phyloP scores from a whole-genome alignment of 2,113 vertebrate species.

The Mixornis gularis region DNA sequence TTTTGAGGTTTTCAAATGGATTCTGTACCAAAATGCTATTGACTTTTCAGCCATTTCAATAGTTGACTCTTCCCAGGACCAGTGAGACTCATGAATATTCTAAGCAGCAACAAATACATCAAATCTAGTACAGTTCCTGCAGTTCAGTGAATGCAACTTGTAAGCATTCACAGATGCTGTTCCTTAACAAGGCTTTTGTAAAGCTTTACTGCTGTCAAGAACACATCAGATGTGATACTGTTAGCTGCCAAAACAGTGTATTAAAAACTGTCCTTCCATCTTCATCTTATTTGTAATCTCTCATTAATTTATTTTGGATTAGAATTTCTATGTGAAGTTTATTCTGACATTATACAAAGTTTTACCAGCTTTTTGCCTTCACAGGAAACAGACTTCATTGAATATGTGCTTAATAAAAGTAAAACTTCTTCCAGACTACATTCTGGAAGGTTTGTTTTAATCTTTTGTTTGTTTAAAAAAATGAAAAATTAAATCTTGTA shows the following conservation, averaged over 20 bases:
- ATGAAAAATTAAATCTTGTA: accelerated
- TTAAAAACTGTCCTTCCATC: background rate
- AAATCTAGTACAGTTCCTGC: constrained; percentile 5
- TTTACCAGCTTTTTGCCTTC: background rate
- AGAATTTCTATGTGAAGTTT: background rate
- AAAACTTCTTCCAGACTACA: background rate
- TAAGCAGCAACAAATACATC: background rate
- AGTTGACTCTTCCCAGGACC: background rate
- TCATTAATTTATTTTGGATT: background rate
- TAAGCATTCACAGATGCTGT: constrained; percentile 11
- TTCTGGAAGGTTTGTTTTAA: background rate
- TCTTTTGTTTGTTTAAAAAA: background rate
- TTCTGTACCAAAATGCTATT: background rate
- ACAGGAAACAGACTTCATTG: background rate
- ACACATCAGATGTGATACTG: background rate
- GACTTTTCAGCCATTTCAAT: background rate
- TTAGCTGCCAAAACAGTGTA: constrained; percentile 12
- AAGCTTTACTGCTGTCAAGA: constrained; percentile 4
- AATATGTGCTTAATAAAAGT: background rate
- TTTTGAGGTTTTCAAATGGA: background rate
- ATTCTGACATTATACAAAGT: background rate
- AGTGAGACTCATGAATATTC: constrained; percentile 25
- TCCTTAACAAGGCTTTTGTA: constrained; percentile 18
- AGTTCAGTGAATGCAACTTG: constrained; percentile 1
- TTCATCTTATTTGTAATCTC: background rate